Evolutionary conservation across 1,140 invertebrate genomes (phyloP), one percentile per base, ranked within the genome.

Genomic region (Maniola jurtina): DNA sequence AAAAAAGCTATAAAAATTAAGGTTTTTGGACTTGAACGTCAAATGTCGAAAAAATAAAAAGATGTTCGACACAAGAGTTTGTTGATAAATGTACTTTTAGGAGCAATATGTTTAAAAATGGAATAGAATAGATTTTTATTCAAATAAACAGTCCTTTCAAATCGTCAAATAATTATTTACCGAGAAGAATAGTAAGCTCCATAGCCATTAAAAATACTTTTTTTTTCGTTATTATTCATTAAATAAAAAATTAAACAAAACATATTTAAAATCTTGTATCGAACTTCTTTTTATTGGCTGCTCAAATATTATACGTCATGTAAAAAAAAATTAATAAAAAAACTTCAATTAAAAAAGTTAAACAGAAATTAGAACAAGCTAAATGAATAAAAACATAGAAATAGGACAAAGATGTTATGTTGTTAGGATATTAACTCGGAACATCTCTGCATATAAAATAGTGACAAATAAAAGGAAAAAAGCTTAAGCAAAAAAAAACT

Each of bases 401-500:
- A 45, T 11, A 45, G 25, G 25, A 25, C 4, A 2, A 25, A 25
- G 38, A 9, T 7, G 10, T 40, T 40, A 40, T 40, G 6, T 40
- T 40, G 38, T 40, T 25, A 25, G 38, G 13, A 45, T 13, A 8
- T 45, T 45, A 11, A 45, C 13, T 11, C 13, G 5, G 42, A 45
- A 45, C 13, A 45, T 45, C 13, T 13, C 13, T 45, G 67, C 57
- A 56, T 57, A 62, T 50, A 64, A 56, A 61, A 62, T 56, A 64
- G 56, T 16, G 11, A 56, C 47, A 61, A 52, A 14, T 42, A 48
- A 11, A 45, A 38, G 4, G 25, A 45, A 45, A 64, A 54, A 61
- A 25, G 25, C 1, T 25, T 34, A 64, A 56, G n/a, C n/a, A 73
- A 71, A 57, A 47, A 66, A 66, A 68, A 66, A 61, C 58, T n/a